Percentiles rank a stretch among this genome's conserved stretches.
Evolutionary conservation across 92 coral and sea anemone species (phyloP).

Genomic region (Epizoanthus scotinus): DNA sequence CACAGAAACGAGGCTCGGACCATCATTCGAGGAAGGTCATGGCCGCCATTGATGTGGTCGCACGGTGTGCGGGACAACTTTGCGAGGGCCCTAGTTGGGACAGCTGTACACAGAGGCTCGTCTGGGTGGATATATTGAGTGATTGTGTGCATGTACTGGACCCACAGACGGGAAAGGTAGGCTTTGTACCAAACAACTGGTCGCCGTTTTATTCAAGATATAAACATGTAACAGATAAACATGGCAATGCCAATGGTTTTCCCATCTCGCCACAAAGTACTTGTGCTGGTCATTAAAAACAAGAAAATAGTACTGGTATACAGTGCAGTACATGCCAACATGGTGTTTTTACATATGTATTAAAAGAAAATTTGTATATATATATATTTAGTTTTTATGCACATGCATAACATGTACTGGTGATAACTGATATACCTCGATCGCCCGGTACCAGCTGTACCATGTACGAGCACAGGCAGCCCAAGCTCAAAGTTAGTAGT

Average conservation of each 20-base stretch:
- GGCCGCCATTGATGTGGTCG: neutral
- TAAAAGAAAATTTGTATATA: too few relatives aligned
- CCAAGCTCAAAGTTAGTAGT: too few relatives aligned
- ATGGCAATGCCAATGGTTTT: too few relatives aligned
- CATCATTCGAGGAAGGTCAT: neutral
- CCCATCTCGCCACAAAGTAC: too few relatives aligned
- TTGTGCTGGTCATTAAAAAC: too few relatives aligned
- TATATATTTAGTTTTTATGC: neutral
- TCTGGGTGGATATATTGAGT: constrained; percentile 74
- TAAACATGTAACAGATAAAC: too few relatives aligned
- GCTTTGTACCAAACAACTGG: neutral
- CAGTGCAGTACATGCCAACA: too few relatives aligned
- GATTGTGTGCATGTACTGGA: constrained; percentile 69
- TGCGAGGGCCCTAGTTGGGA: constrained; percentile 97
- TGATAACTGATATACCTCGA: neutral
- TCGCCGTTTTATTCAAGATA: neutral
- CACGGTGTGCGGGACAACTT: constrained; percentile 36
- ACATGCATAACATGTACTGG: neutral
- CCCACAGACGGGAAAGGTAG: constrained; percentile 74
- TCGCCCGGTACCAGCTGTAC: too few relatives aligned
- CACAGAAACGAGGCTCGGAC: neutral
- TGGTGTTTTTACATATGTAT: too few relatives aligned
- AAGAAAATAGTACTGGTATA: too few relatives aligned
- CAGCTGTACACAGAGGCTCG: constrained; percentile 47
- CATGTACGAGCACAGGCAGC: too few relatives aligned